Percentiles rank a stretch among this genome's conserved stretches.
Conservation (phyloP, 2,797 vertebrate genomes). For the Erpetoichthys calabaricus region DNA sequence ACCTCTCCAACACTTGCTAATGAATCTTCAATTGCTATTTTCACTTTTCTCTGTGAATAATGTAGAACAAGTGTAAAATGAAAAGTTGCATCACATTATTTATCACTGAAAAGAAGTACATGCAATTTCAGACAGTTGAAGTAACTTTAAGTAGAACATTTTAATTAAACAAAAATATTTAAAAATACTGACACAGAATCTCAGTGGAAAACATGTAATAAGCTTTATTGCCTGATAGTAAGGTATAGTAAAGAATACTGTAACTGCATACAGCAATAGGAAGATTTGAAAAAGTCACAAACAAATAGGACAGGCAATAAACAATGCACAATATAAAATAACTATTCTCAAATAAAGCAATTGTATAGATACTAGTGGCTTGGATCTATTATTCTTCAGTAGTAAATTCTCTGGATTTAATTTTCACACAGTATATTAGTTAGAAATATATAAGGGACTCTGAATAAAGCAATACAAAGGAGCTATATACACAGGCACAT, state of each 20-base stretch:
- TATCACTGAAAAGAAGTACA: no score
- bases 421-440: constrained; percentile 34
- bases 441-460: constrained; percentile 35
- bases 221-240: constrained; percentile 47
- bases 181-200: background rate
- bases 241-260: constrained; percentile 43
- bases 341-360: constrained; percentile 36
- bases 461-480: constrained; percentile 32
- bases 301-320: constrained; percentile 46
- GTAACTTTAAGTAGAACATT: no score
- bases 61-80: no score
- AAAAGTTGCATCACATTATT: no score
- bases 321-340: constrained; percentile 45
- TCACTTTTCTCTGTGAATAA: no score
- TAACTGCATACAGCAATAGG: constrained; percentile 39
- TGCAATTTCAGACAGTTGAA: no score
- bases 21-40: no score
- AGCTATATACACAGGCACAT: constrained; percentile 30
- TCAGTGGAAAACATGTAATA: constrained; percentile 32
- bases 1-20: no score
- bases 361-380: constrained; percentile 36
- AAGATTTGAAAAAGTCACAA: constrained; percentile 38
- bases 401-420: constrained; percentile 37
- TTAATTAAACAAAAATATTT: background rate
- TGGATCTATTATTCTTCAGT: constrained; percentile 38